phyloP scores from a whole-genome alignment of 2,888 invertebrate genomes.

The Boloria euphrosyne region DNA sequence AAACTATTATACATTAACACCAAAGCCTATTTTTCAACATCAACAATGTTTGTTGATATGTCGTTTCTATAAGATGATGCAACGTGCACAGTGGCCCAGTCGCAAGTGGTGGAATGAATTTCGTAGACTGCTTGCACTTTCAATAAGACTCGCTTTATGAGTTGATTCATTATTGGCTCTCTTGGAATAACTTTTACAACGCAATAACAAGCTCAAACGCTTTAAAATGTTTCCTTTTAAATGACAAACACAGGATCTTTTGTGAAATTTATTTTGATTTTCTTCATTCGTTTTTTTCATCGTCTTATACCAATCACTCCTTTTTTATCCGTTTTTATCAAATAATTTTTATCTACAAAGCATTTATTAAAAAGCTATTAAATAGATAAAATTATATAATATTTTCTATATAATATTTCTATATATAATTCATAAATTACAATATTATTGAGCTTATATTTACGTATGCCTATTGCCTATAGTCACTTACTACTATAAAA shows the following conservation, averaged over 20 bases:
- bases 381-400: too few relatives aligned
- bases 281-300: background rate
- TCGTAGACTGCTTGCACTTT: conserved; percentile 75
- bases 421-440: too few relatives aligned
- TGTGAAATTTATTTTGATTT: conserved; percentile 4
- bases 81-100: conserved; percentile 65
- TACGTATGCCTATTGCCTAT: too few relatives aligned
- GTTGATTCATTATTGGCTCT: conserved; percentile 53
- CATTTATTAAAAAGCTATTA: too few relatives aligned
- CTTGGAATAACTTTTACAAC: conserved; percentile 50
- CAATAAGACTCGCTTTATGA: conserved; percentile 63
- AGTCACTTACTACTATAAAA: too few relatives aligned
- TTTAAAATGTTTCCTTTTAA: conserved; percentile 17
- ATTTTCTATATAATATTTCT: too few relatives aligned
- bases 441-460: too few relatives aligned
- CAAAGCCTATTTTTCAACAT: conserved; percentile 46
- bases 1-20: conserved; percentile 30
- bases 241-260: conserved; percentile 5
- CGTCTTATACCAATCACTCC: too few relatives aligned
- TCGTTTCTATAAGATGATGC: conserved; percentile 37
- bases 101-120: conserved; percentile 69
- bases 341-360: too few relatives aligned
- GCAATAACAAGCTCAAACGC: conserved; percentile 37
- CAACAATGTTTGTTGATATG: conserved; percentile 26
- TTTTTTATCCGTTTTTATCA: too few relatives aligned